phyloP scores from a whole-genome alignment of 2,888 invertebrate species.

The Acanthopleura granulata region DNA sequence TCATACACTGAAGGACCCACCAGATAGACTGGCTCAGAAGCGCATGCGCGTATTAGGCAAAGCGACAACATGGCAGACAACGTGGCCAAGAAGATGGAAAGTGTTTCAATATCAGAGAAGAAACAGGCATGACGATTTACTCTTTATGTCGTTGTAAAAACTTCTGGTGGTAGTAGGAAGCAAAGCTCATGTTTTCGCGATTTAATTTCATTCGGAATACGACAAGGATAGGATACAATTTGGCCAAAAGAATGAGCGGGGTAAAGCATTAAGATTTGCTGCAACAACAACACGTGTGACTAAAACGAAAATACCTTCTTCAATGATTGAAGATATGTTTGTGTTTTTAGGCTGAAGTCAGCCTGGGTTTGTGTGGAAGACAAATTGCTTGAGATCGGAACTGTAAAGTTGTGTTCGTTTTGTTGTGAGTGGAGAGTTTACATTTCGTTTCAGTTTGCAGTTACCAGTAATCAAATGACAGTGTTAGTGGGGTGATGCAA shows the following conservation, averaged over 20 bases:
- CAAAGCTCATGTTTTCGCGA: not conserved
- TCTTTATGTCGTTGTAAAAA: constrained; percentile 3
- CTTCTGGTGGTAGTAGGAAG: not conserved
- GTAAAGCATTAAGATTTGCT: constrained; percentile 1
- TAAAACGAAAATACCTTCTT: too few species aligned
- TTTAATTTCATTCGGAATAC: constrained; percentile 1
- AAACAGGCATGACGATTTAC: constrained; percentile 15
- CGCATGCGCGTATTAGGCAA: not conserved
- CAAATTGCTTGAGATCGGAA: not conserved
- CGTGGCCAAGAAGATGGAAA: constrained; percentile 11
- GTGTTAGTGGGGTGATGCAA: too few species aligned
- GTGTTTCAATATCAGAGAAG: constrained; percentile 3
- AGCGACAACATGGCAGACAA: constrained; percentile 18
- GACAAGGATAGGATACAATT: constrained; percentile 9
- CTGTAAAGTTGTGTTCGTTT: not conserved
- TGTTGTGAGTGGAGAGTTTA: not conserved
- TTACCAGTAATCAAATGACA: too few species aligned
- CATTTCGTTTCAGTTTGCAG: too few species aligned
- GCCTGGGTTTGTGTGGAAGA: not conserved
- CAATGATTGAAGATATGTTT: too few species aligned
- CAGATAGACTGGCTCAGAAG: not conserved
- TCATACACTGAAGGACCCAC: too few species aligned
- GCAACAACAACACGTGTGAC: too few species aligned
- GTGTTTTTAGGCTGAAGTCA: too few species aligned
- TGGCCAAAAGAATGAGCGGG: constrained; percentile 14